Percentiles rank a stretch among this genome's conserved stretches.
Conservation (phyloP, 2,113 vertebrate genomes). For the Ciconia stormi region DNA sequence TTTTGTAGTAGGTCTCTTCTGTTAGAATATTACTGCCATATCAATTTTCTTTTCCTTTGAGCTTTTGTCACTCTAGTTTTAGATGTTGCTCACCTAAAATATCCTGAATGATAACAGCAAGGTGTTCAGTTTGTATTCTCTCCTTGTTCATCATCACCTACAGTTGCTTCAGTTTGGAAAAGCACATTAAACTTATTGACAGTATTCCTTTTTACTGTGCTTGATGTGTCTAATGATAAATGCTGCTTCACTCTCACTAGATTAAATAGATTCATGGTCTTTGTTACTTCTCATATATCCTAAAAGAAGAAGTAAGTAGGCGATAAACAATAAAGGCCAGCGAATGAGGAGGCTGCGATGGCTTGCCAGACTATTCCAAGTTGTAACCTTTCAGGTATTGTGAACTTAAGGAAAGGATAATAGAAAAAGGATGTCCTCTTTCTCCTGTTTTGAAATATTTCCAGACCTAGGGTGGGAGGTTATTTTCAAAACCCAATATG, state of each 20-base stretch:
- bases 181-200: not conserved
- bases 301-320: not conserved
- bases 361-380: not conserved
- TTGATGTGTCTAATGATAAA: constrained; percentile 12
- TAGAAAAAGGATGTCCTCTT: not conserved
- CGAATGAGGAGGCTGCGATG: not conserved
- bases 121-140: not conserved
- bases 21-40: not conserved
- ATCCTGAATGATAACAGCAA: not conserved
- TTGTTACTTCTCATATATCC: not conserved
- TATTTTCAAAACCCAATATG: constrained; percentile 6
- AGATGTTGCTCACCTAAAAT: not conserved
- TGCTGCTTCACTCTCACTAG: not conserved
- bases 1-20: not conserved
- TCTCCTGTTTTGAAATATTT: not conserved
- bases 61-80: not conserved
- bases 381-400: not conserved
- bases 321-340: not conserved
- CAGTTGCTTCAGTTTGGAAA: not conserved
- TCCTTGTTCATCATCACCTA: not conserved
- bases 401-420: not conserved
- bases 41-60: not conserved
- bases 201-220: not conserved
- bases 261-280: constrained; percentile 7
- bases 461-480: not conserved